These are phyloP conservation scores for Agonopterix arenella DNA, from an alignment of 2,888 invertebrate genomes.

Conservation along the genomic window DNA sequence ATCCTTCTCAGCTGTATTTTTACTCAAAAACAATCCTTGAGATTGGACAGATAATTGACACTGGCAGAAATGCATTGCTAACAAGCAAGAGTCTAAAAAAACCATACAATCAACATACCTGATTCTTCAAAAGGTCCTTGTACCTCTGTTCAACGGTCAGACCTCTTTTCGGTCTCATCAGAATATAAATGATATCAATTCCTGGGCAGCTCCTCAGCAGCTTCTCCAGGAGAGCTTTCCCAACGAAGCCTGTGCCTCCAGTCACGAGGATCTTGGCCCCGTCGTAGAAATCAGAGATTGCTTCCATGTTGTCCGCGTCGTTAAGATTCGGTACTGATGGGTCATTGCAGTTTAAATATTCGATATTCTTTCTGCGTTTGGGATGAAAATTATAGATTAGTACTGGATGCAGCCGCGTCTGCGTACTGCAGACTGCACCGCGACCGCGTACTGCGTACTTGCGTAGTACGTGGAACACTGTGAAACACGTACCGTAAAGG, in stretches of 20 bases:
- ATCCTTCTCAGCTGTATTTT: no score
- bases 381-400: background rate
- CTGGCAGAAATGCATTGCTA: no score
- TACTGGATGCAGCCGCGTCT: no score
- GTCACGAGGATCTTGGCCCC: conserved; percentile 73
- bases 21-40: no score
- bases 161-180: conserved; percentile 87
- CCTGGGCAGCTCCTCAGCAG: conserved; percentile 90
- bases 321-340: conserved; percentile 41
- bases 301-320: conserved; percentile 17
- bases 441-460: no score
- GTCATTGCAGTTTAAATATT: conserved; percentile 55
- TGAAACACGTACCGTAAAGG: no score
- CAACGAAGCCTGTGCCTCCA: conserved; percentile 89
- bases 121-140: conserved; percentile 85
- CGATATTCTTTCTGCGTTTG: conserved; percentile 41
- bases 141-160: conserved; percentile 82
- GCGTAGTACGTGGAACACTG: no score
- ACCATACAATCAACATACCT: conserved; percentile 39
- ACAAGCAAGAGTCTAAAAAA: background rate
- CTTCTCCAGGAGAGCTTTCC: conserved; percentile 95
- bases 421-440: no score
- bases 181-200: conserved; percentile 85
- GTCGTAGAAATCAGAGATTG: conserved; percentile 69
- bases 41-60: no score